A percentile compares a stretch with the other conserved stretches of the same genome.
phyloP scores from a whole-genome alignment of 2,113 vertebrate genomes.

The Ailurus styani region DNA sequence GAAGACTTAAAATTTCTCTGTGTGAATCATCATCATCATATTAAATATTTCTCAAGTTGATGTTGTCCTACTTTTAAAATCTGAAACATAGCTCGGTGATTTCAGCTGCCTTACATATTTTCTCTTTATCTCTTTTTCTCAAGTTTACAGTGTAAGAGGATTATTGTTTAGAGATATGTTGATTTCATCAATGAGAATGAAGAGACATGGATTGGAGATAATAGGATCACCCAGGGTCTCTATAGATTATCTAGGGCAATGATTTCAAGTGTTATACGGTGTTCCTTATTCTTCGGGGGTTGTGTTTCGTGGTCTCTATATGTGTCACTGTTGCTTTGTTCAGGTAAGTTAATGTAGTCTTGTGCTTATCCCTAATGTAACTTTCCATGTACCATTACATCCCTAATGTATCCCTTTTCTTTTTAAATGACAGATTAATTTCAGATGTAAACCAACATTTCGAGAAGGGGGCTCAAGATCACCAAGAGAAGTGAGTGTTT shows the following conservation, averaged over 20 bases:
- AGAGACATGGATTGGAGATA: neutral
- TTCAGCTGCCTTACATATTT: neutral
- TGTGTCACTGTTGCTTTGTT: neutral
- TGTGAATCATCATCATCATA: neutral
- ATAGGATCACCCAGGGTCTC: neutral
- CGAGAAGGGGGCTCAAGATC: constrained; percentile 93
- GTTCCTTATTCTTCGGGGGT: neutral
- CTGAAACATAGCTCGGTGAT: neutral
- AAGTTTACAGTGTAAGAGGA: neutral
- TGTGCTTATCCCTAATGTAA: constrained; percentile 20
- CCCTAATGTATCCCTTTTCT: constrained; percentile 60
- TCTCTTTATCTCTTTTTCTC: neutral
- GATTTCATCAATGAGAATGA: neutral
- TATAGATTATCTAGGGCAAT: neutral
- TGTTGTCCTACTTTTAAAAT: constrained; percentile 1
- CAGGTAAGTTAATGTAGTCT: neutral
- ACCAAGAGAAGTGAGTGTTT: constrained; percentile 91
- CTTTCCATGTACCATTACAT: too few relatives aligned
- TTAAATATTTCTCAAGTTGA: neutral
- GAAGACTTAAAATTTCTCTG: neutral
- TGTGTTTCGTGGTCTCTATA: neutral
- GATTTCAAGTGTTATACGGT: neutral
- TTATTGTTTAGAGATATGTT: neutral
- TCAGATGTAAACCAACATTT: constrained; percentile 98
- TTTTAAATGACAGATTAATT: constrained; percentile 91